Base-by-base conservation (phyloP, 2,113 vertebrate species). In the sheep (Ovis aries) region DNA sequence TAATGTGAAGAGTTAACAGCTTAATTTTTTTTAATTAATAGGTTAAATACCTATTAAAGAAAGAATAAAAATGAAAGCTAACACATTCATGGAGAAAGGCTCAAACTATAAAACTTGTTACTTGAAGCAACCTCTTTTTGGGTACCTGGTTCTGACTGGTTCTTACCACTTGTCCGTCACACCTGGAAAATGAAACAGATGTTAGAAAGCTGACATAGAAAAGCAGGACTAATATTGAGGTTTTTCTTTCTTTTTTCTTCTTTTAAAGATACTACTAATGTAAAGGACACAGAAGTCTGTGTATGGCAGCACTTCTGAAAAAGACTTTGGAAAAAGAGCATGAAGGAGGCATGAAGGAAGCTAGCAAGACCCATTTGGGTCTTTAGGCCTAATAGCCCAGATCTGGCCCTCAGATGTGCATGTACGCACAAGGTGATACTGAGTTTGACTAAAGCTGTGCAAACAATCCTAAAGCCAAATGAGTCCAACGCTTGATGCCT, bases 321-420 rank as follows among this genome's bases (percentile, higher is more conserved):
- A 97, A 93, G 71, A 95, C 17, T 93, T 97, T 95, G 92, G 92
- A 97, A 97, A 97, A 93, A 98, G 94, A 97, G 95, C 97, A 97
- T 93, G 93, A 97, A 97, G 82, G 80, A 95, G 33, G 89, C 94
- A 93, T 81, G 96, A 97, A 87, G 86, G 88, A 97, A 96, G 97
- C 85, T 91, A 91, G 94, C 52, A 84, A 95, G 94, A 80, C 91
- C 80, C 85, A 93, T 96, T 97, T 77, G 89, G 67, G 83, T 94
- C 82, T 96, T 98, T 92, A 94, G 52, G 88, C 48, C 91, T 97
- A 97, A 98, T 97, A 97, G 95, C 55, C 86, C 82, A 97, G 94
- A 88, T 95, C 91, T 93, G 92, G 82, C 52, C 91, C 88, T 93
- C 78, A 93, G 52, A 97, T 94, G 87, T 94, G 52, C 52, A 52